A percentile compares a stretch with the other conserved stretches of the same genome.
Evolutionary conservation across 2,888 invertebrate genomes (phyloP).

Genomic region (Pristionchus arcanus): DNA sequence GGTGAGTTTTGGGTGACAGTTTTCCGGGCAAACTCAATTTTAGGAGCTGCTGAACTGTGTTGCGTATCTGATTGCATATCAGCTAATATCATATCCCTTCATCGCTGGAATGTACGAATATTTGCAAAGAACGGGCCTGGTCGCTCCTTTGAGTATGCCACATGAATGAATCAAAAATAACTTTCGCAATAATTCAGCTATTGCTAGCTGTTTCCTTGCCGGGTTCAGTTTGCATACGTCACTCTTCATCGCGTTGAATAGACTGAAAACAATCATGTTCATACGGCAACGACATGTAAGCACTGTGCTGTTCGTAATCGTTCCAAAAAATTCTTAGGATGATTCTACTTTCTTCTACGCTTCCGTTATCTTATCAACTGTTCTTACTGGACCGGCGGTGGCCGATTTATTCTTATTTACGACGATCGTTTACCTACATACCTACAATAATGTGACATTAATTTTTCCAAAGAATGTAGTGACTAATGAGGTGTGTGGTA

Average conservation of each 20-base stretch:
- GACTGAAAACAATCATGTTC: neutral
- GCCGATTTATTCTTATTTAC: neutral
- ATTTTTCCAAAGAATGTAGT: neutral
- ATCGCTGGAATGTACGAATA: neutral
- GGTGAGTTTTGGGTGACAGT: neutral
- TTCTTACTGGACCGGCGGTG: neutral
- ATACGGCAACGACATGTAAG: neutral
- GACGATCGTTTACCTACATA: neutral
- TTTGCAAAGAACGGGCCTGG: neutral
- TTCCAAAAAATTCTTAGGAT: no score
- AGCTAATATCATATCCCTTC: neutral
- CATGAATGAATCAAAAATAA: neutral
- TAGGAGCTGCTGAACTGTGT: neutral
- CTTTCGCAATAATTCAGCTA: neutral
- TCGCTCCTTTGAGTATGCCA: neutral
- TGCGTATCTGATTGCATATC: neutral
- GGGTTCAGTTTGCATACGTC: neutral
- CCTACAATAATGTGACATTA: no score
- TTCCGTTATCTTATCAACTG: neutral
- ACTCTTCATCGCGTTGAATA: neutral
- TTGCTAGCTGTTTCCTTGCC: neutral
- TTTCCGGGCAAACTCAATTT: neutral
- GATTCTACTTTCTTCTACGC: neutral
- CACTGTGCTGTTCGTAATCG: no score
- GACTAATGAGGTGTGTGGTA: neutral